Percentiles rank a stretch among this genome's conserved stretches.
phyloP scores from a whole-genome alignment of 2,888 invertebrate genomes.

The Malachius bipustulatus region DNA sequence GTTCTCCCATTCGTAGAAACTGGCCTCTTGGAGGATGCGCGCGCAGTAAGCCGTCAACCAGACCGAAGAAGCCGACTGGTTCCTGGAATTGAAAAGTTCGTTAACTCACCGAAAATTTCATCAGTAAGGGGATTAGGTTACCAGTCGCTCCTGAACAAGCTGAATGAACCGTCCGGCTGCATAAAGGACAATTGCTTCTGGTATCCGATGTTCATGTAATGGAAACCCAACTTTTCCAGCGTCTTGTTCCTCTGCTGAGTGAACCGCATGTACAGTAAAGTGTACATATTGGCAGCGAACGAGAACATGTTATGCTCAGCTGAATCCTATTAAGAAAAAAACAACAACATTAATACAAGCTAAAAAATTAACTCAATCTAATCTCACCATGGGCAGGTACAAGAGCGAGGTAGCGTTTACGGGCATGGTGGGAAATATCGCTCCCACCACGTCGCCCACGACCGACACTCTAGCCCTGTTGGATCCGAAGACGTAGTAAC shows the following conservation, averaged over 20 bases:
- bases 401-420: slow-evolving; percentile 75
- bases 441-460: slow-evolving; percentile 86
- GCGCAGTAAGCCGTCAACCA: slow-evolving; percentile 91
- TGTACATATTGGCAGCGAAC: slow-evolving; percentile 89
- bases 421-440: slow-evolving; percentile 86
- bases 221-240: slow-evolving; percentile 68
- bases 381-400: slow-evolving; percentile 56
- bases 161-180: slow-evolving; percentile 83
- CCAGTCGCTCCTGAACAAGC: slow-evolving; percentile 87
- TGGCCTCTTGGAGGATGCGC: slow-evolving; percentile 79
- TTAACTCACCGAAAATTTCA: slow-evolving; percentile 6
- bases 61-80: slow-evolving; percentile 74
- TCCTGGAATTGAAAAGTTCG: slow-evolving; percentile 46
- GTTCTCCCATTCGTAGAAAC: slow-evolving; percentile 95
- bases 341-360: not conserved
- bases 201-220: slow-evolving; percentile 80
- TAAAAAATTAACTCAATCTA: slow-evolving; percentile 24
- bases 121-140: slow-evolving; percentile 32
- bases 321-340: slow-evolving; percentile 46
- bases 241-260: slow-evolving; percentile 80
- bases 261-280: slow-evolving; percentile 78
- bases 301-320: slow-evolving; percentile 95
- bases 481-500: slow-evolving; percentile 90
- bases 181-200: slow-evolving; percentile 85
- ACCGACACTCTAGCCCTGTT: slow-evolving; percentile 73